A percentile compares a stretch with the other conserved stretches of the same genome.
Conservation (phyloP, 2,888 invertebrate genomes). For the Ormyrus nitidulus region DNA sequence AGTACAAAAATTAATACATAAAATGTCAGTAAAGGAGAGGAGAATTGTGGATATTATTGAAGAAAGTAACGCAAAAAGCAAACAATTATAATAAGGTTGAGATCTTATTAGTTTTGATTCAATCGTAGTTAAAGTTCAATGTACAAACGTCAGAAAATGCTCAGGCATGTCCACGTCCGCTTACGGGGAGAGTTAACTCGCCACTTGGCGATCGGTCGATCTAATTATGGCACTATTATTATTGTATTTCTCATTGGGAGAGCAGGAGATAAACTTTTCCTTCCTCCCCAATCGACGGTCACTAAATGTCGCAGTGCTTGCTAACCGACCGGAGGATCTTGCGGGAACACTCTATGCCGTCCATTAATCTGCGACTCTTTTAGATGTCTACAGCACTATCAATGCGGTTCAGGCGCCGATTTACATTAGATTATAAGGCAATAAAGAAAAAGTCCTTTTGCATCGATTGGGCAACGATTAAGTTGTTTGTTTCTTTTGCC, state of each 20-base stretch:
- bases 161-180: conserved; percentile 49
- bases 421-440: conserved; percentile 50
- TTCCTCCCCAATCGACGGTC: conserved; percentile 47
- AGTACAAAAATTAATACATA: too few relatives aligned
- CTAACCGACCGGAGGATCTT: conserved; percentile 71
- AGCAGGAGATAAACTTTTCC: conserved; percentile 31
- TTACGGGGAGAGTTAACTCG: conserved; percentile 52
- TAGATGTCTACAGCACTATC: conserved; percentile 55
- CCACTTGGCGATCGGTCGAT: conserved; percentile 57
- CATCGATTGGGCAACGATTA: conserved; percentile 23
- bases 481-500: neutral
- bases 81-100: too few relatives aligned
- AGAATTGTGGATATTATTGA: too few relatives aligned
- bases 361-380: conserved; percentile 69
- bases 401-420: conserved; percentile 48
- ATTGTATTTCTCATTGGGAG: conserved; percentile 44
- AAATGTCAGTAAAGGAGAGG: too few relatives aligned
- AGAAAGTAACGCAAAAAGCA: too few relatives aligned
- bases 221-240: conserved; percentile 49
- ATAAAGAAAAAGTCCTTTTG: conserved; percentile 32
- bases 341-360: conserved; percentile 74
- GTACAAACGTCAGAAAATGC: conserved; percentile 5
- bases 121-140: too few relatives aligned
- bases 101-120: too few relatives aligned
- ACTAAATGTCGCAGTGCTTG: conserved; percentile 58